Evolutionary conservation across 1,140 invertebrate species (phyloP).

Genomic region (Scaptomyza graminum): DNA sequence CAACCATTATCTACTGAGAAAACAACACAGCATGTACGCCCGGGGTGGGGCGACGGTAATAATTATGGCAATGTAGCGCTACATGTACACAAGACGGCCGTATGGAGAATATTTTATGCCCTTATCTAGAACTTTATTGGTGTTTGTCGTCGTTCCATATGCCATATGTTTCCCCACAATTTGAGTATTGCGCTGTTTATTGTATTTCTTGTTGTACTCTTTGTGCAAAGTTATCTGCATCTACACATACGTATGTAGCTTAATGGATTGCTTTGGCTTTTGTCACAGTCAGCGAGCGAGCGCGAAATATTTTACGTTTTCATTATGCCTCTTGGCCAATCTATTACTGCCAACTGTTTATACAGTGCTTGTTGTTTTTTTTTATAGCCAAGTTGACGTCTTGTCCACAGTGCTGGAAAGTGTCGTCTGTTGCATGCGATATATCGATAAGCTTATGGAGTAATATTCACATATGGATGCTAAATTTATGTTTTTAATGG

Average conservation of each 20-base stretch:
- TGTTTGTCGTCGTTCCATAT: slow-evolving; percentile 34
- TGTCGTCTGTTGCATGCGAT: slow-evolving; percentile 13
- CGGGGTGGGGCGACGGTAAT: slow-evolving; percentile 11
- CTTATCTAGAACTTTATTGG: slow-evolving; percentile 31
- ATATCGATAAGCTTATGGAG: slow-evolving; percentile 24
- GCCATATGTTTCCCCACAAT: slow-evolving; percentile 36
- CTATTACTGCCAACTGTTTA: slow-evolving; percentile 70
- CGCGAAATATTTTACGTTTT: slow-evolving; percentile 41
- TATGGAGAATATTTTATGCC: slow-evolving; percentile 2
- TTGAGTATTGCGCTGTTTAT: slow-evolving; percentile 33
- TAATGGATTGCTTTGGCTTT: slow-evolving; percentile 23
- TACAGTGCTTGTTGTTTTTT: slow-evolving; percentile 41
- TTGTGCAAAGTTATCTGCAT: slow-evolving; percentile 11
- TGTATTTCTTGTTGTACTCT: slow-evolving; percentile 10
- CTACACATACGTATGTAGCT: slow-evolving; percentile 13
- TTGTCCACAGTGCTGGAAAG: slow-evolving; percentile 41
- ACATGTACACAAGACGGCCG: slow-evolving; percentile 20
- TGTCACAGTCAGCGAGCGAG: slow-evolving; percentile 17
- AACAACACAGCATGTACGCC: slow-evolving; percentile 13
- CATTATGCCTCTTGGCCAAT: slow-evolving; percentile 34
- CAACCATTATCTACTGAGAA: slow-evolving; percentile 61
- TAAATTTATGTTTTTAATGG: slow-evolving; percentile 6
- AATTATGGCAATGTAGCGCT: slow-evolving; percentile 26
- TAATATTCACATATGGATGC: neutral
- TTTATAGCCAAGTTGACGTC: slow-evolving; percentile 37